Percentiles rank a stretch among this genome's conserved stretches.
Conservation (phyloP, 2,888 invertebrate genomes). For the Euspilapteryx auroguttella region DNA sequence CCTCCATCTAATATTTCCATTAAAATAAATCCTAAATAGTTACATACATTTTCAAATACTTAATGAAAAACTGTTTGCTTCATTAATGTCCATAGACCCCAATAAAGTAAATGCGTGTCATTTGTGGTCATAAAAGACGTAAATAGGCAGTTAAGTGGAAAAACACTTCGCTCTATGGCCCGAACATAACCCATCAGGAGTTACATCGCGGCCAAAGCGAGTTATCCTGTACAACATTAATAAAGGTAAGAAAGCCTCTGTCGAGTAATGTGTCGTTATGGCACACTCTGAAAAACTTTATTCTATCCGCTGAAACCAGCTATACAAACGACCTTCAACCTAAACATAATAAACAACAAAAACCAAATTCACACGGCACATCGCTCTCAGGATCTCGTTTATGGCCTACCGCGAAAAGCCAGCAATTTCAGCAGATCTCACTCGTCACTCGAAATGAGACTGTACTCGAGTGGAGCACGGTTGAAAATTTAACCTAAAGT, state of each 20-base stretch:
- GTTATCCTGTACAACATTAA: constrained; percentile 47
- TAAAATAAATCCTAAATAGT: too few relatives aligned
- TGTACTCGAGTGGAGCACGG: constrained; percentile 14
- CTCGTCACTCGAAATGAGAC: constrained; percentile 17
- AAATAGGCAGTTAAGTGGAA: constrained; percentile 24
- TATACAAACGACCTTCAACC: constrained; percentile 15
- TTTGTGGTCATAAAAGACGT: constrained; percentile 10
- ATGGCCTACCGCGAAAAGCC: constrained; percentile 28
- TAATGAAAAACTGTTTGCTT: too few relatives aligned
- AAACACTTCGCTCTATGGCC: constrained; percentile 20
- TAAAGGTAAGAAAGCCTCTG: constrained; percentile 49
- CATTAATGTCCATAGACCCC: too few relatives aligned
- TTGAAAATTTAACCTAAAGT: too few relatives aligned
- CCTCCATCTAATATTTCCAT: too few relatives aligned
- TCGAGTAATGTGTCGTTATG: constrained; percentile 53
- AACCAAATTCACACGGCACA: constrained; percentile 13
- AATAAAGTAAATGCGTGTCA: too few relatives aligned
- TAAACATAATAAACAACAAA: constrained; percentile 12
- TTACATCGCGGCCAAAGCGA: constrained; percentile 16
- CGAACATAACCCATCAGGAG: constrained; percentile 11
- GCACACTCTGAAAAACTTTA: constrained; percentile 47
- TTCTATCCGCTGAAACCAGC: constrained; percentile 19
- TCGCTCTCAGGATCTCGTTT: constrained; percentile 19
- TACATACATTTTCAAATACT: too few relatives aligned
- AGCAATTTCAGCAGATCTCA: constrained; percentile 25